These are phyloP conservation scores for Callionymus lyra DNA, from an alignment of 2,113 vertebrate species.

Conservation along the genomic window DNA sequence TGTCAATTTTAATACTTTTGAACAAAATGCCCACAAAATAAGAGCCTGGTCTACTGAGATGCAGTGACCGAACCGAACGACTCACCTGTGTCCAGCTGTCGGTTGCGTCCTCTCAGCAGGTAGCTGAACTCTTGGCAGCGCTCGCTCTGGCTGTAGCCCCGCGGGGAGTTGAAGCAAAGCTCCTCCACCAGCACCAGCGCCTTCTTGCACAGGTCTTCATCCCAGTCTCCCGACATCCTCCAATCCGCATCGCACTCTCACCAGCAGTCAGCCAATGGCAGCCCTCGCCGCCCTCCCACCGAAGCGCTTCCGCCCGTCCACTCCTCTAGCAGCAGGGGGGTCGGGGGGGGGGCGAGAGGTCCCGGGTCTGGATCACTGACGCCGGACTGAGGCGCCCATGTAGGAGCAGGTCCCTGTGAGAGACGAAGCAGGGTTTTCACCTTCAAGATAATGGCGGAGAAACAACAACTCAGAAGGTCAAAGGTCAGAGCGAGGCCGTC, in stretches of 20 bases:
- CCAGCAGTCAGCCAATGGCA: constrained; percentile 56
- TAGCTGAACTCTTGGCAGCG: constrained; percentile 81
- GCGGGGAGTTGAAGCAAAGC: constrained; percentile 72
- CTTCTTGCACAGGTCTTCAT: constrained; percentile 84
- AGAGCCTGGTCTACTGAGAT: no score
- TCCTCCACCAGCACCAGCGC: constrained; percentile 79
- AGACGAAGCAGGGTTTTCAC: constrained; percentile 4
- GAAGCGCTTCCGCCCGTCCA: constrained; percentile 23
- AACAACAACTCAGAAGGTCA: no score
- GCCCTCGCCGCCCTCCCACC: constrained; percentile 49
- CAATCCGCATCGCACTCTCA: constrained; percentile 73
- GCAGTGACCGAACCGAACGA: no score
- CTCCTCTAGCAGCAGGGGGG: not conserved
- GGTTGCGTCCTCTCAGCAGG: constrained; percentile 68
- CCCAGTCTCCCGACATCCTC: constrained; percentile 88
- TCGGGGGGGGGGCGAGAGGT: constrained; percentile 9
- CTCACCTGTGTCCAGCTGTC: constrained; percentile 72
- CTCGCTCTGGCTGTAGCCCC: constrained; percentile 70
- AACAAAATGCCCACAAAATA: no score
- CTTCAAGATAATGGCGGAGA: no score
- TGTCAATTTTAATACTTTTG: no score
- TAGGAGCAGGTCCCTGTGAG: constrained; percentile 28
- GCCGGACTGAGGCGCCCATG: constrained; percentile 32
- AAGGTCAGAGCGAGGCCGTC: no score
- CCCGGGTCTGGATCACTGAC: constrained; percentile 40